phyloP scores from a whole-genome alignment of 1,140 invertebrate species.

The Epicauta chinensis region DNA sequence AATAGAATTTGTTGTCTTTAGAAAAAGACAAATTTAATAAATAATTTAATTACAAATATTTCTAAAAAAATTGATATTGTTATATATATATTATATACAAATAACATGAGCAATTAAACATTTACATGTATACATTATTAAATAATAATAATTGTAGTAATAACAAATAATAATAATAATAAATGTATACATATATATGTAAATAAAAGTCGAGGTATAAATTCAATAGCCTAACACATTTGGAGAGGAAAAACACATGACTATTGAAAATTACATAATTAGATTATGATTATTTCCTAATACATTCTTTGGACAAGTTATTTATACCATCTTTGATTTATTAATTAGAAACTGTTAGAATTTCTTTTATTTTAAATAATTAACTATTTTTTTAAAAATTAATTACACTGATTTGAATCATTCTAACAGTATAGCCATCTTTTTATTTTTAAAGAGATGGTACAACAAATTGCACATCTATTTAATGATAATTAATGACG shows the following conservation, averaged over 20 bases:
- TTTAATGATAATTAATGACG: background rate
- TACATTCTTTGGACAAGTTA: slow-evolving; percentile 20
- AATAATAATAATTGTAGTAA: background rate
- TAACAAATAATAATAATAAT: too few relatives aligned
- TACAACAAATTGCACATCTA: slow-evolving; percentile 16
- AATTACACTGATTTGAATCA: slow-evolving; percentile 4
- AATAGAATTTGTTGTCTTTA: too few relatives aligned
- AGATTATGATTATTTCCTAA: slow-evolving; percentile 12
- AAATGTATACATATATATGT: background rate
- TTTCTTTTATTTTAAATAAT: slow-evolving; percentile 2
- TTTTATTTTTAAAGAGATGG: slow-evolving; percentile 7
- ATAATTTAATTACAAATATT: slow-evolving; percentile 23
- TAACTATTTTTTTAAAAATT: slow-evolving; percentile 1
- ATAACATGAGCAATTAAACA: slow-evolving; percentile 9
- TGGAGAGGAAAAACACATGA: background rate
- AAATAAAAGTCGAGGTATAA: slow-evolving; percentile 16
- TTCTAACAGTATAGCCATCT: slow-evolving; percentile 9
- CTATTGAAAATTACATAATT: slow-evolving; percentile 15
- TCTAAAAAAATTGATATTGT: slow-evolving; percentile 16
- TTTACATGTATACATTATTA: background rate
- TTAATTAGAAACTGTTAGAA: slow-evolving; percentile 3
- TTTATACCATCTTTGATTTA: slow-evolving; percentile 10
- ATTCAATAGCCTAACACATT: slow-evolving; percentile 7
- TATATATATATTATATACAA: slow-evolving; percentile 4
- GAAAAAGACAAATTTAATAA: slow-evolving; percentile 4